phyloP scores from a whole-genome alignment of 1,140 invertebrate genomes.

The Brachionus calyciflorus region DNA sequence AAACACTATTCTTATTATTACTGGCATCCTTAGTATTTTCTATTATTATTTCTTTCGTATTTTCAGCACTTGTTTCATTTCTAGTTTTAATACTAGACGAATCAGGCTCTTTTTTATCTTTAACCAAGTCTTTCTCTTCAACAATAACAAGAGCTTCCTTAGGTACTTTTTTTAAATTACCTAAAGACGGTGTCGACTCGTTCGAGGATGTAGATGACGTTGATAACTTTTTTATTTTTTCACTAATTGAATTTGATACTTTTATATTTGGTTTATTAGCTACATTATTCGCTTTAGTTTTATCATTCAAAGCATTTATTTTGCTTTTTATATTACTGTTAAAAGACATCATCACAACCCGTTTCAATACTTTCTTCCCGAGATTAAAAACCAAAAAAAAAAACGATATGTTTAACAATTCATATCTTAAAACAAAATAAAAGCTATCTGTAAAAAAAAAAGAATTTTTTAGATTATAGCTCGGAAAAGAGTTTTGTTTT shows the following conservation, averaged over 20 bases:
- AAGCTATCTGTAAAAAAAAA: not conserved
- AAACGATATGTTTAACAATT: not conserved
- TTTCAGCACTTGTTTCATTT: not conserved
- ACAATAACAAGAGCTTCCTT: not conserved
- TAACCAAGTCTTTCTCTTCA: slow-evolving; percentile 6
- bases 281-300: slow-evolving; percentile 12
- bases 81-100: slow-evolving; percentile 39
- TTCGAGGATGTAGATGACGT: not conserved
- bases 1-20: too few species aligned
- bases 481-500: too few species aligned
- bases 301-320: slow-evolving; percentile 28
- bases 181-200: not conserved
- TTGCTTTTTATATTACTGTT: slow-evolving; percentile 35
- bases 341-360: slow-evolving; percentile 25
- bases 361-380: not conserved
- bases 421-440: slow-evolving; percentile 7
- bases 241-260: slow-evolving; percentile 35
- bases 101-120: not conserved
- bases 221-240: slow-evolving; percentile 37
- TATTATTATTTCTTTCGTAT: not conserved
- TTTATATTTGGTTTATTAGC: slow-evolving; percentile 6
- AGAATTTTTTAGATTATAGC: not conserved
- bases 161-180: not conserved
- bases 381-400: not conserved
- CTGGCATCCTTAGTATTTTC: not conserved